These are phyloP conservation scores for Ichneumoninae sp. DNA, from an alignment of 2,888 invertebrate species.

Conservation along the genomic window DNA sequence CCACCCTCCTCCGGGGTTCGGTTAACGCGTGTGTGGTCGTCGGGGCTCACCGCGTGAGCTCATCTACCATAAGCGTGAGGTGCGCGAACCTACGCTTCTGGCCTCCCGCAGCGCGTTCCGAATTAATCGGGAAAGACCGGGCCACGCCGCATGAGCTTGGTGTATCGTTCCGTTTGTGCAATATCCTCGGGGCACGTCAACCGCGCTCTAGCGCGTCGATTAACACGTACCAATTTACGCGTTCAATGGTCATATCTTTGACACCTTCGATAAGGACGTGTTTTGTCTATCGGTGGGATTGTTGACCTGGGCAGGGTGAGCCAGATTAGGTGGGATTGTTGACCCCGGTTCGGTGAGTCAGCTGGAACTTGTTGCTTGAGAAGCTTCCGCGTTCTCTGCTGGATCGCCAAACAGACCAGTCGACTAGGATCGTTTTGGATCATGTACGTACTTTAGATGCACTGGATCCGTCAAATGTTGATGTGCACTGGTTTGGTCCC, in stretches of 20 bases:
- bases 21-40: constrained; percentile 48
- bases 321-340: neutral
- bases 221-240: constrained; percentile 35
- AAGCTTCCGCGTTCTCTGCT: neutral
- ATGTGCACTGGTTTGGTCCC: neutral
- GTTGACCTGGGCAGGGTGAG: neutral
- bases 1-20: constrained; percentile 37
- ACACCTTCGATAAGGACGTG: neutral
- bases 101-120: constrained; percentile 47
- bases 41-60: constrained; percentile 59
- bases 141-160: constrained; percentile 44
- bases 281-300: neutral
- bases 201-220: constrained; percentile 53
- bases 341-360: neutral
- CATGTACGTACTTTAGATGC: neutral
- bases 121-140: constrained; percentile 65
- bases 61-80: constrained; percentile 44
- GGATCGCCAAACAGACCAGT: neutral
- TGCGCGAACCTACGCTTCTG: constrained; percentile 44
- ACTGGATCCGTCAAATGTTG: neutral
- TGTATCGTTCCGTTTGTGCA: constrained; percentile 41
- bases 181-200: constrained; percentile 48
- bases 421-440: neutral
- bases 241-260: constrained; percentile 3
- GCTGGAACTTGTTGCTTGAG: neutral